Percentiles rank a stretch among this genome's conserved stretches.
Evolutionary conservation across 1,140 invertebrate genomes (phyloP).

Genomic region (Spodoptera litura): DNA sequence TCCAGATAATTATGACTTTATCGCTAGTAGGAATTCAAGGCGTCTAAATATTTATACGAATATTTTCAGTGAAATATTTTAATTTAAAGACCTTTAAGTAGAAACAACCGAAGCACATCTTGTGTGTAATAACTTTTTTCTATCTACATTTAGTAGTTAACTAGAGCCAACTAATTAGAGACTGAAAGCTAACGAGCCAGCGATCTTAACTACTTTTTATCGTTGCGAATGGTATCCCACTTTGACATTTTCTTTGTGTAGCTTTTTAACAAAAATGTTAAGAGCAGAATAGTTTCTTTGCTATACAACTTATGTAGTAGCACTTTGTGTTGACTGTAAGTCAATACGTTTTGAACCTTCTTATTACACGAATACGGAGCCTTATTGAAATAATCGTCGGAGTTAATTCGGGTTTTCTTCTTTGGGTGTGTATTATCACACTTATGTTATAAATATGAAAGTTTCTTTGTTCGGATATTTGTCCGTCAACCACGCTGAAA

Average conservation of each 20-base stretch:
- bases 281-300: not conserved
- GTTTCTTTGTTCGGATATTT: too few relatives aligned
- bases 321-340: not conserved
- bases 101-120: not conserved
- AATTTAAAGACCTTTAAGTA: too few relatives aligned
- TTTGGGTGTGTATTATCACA: too few relatives aligned
- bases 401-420: too few relatives aligned
- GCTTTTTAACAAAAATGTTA: not conserved
- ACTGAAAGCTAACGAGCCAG: slow-evolving; percentile 12
- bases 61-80: too few relatives aligned
- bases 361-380: too few relatives aligned
- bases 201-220: slow-evolving; percentile 22
- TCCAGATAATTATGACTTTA: too few relatives aligned
- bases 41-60: too few relatives aligned
- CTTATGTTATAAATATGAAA: too few relatives aligned
- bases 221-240: slow-evolving; percentile 11
- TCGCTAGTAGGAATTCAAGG: too few relatives aligned
- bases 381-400: too few relatives aligned
- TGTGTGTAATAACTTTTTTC: not conserved
- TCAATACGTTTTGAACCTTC: not conserved
- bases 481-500: too few relatives aligned
- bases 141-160: slow-evolving; percentile 2
- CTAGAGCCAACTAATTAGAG: slow-evolving; percentile 4
- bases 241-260: slow-evolving; percentile 1
- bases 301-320: not conserved